Evolutionary conservation across 2,797 vertebrate species (phyloP).

Genomic region (Miichthys miiuy): DNA sequence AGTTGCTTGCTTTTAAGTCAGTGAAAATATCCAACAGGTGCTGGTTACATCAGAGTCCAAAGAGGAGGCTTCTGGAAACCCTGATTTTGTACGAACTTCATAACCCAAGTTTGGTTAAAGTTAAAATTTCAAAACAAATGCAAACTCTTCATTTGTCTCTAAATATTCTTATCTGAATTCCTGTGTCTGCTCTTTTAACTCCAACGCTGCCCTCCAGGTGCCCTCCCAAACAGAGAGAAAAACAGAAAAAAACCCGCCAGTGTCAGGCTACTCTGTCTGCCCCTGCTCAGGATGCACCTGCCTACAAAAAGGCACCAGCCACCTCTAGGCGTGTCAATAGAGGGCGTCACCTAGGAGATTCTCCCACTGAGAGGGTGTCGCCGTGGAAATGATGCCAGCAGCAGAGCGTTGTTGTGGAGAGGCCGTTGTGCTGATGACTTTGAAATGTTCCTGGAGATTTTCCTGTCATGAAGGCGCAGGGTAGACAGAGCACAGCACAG

Average conservation of each 20-base stretch:
- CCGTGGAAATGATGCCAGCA: constrained; percentile 78
- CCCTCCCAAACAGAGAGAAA: constrained; percentile 52
- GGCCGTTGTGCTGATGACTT: constrained; percentile 45
- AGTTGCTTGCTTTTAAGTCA: constrained; percentile 18
- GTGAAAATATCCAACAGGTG: constrained; percentile 28
- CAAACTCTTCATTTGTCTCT: constrained; percentile 24
- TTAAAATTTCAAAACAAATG: constrained; percentile 34
- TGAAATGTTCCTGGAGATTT: constrained; percentile 30
- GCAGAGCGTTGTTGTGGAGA: constrained; percentile 57
- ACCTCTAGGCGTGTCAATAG: constrained; percentile 75
- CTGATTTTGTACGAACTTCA: background rate
- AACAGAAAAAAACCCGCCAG: constrained; percentile 25
- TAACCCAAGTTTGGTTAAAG: constrained; percentile 10
- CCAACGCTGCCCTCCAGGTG: constrained; percentile 38
- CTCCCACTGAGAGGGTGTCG: constrained; percentile 77
- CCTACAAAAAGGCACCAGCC: constrained; percentile 66
- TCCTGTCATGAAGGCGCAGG: constrained; percentile 22
- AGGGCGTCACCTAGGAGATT: constrained; percentile 82
- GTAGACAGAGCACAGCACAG: background rate
- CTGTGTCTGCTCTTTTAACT: constrained; percentile 26
- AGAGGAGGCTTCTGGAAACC: constrained; percentile 3
- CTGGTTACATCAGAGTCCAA: constrained; percentile 28
- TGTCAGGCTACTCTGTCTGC: constrained; percentile 49
- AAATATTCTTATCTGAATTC: constrained; percentile 48
- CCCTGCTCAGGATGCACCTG: constrained; percentile 80